These are phyloP conservation scores for Streptopelia turtur DNA, from an alignment of 2,797 vertebrate species.

Conservation along the genomic window DNA sequence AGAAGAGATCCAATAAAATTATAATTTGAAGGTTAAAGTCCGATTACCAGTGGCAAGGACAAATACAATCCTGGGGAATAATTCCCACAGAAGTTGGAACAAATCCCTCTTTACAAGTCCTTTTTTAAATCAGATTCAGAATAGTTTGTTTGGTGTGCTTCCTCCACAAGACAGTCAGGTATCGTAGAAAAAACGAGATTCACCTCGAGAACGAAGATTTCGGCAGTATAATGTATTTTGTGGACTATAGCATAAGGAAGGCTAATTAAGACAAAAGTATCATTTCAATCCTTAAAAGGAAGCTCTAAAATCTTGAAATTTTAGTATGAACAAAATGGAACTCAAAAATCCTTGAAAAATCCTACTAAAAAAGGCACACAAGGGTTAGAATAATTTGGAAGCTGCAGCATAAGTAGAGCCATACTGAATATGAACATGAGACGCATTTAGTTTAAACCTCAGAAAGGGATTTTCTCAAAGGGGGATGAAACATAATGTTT, in stretches of 20 bases:
- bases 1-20: background rate
- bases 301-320: background rate
- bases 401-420: conserved; percentile 59
- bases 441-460: conserved; percentile 68
- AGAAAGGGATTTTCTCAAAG: conserved; percentile 63
- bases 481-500: conserved; percentile 69
- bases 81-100: background rate
- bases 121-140: background rate
- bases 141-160: background rate
- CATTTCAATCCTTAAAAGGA: background rate
- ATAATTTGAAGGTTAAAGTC: background rate
- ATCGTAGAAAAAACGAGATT: background rate
- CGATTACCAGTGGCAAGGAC: background rate
- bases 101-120: background rate
- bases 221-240: background rate
- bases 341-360: conserved; percentile 37
- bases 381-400: conserved; percentile 69
- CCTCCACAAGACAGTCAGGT: background rate
- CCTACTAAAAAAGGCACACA: conserved; percentile 38
- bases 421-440: conserved; percentile 67
- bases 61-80: background rate
- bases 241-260: background rate
- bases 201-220: background rate
- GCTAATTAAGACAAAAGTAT: background rate
- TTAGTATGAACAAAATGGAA: background rate